These are phyloP conservation scores for Malthinus flaveolus DNA, from an alignment of 2,888 invertebrate species.

Conservation along the genomic window DNA sequence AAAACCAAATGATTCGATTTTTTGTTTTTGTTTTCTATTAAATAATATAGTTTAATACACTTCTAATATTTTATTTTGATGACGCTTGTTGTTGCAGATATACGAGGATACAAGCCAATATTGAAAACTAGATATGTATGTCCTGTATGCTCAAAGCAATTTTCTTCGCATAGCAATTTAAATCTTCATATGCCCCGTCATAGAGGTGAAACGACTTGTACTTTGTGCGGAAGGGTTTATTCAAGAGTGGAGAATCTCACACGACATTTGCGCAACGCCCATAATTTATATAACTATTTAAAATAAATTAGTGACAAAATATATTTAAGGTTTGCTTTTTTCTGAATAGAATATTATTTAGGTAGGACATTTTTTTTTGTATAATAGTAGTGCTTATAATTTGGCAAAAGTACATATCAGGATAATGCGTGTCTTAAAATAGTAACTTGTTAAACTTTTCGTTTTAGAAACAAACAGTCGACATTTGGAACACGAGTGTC, in stretches of 20 bases:
- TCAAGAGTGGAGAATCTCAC: slow-evolving; percentile 11
- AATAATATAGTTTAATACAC: background rate
- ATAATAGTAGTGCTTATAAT: no score
- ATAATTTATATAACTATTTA: background rate
- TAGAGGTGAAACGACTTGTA: slow-evolving; percentile 11
- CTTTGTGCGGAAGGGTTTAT: slow-evolving; percentile 8
- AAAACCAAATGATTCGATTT: background rate
- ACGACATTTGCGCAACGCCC: background rate
- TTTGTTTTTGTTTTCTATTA: background rate
- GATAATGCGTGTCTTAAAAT: no score
- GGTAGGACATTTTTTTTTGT: no score
- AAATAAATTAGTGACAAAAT: no score
- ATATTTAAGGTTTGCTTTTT: no score
- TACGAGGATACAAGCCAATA: background rate
- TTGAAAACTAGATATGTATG: slow-evolving; percentile 8
- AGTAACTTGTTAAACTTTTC: background rate
- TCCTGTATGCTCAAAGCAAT: slow-evolving; percentile 6
- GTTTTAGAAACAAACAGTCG: slow-evolving; percentile 16
- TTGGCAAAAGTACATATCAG: no score
- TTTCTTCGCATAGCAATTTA: slow-evolving; percentile 1
- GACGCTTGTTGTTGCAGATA: slow-evolving; percentile 9
- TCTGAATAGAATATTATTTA: no score
- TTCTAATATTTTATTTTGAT: background rate
- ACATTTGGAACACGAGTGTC: slow-evolving; percentile 18
- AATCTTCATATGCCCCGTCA: slow-evolving; percentile 12